Percentiles rank a stretch among this genome's conserved stretches.
These are phyloP conservation scores for Euphysa ruthae DNA, from an alignment of 30 jellyfish, hydroid and myxozoan species.

Conservation along the genomic window DNA sequence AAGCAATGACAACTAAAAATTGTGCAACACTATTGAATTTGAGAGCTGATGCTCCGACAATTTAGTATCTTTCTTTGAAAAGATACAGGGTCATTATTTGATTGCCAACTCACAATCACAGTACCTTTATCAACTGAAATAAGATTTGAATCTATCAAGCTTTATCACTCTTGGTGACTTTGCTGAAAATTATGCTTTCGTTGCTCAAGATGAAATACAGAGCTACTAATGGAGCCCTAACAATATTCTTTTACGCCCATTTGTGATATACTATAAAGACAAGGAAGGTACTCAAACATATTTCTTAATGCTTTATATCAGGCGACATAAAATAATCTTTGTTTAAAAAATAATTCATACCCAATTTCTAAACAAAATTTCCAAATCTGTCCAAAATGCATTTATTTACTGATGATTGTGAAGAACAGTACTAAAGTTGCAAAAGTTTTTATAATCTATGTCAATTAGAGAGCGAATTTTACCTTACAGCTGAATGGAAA, in stretches of 20 bases:
- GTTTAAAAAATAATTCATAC: not conserved
- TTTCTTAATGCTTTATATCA: no score
- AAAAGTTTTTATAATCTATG: not conserved
- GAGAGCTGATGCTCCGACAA: not conserved
- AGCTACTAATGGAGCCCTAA: no score
- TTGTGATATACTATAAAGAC: no score
- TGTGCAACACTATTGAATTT: not conserved
- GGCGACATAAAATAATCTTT: no score
- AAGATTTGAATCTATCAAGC: no score
- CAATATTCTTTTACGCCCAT: no score
- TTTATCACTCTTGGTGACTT: no score
- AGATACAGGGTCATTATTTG: not conserved
- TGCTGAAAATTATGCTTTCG: no score
- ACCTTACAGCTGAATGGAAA: not conserved
- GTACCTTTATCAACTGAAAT: no score
- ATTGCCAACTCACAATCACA: not conserved
- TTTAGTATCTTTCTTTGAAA: not conserved
- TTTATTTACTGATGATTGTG: not conserved
- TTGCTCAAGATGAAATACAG: no score
- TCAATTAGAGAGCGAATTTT: no score
- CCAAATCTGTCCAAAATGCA: not conserved
- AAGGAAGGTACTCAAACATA: no score
- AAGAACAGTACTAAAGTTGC: not conserved
- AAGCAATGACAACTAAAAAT: constrained; percentile 7
- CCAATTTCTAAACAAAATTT: not conserved